Evolutionary conservation across 2,113 vertebrate genomes (phyloP), one percentile per base, ranked within the genome.

Genomic region (Micronycteris hirsuta): DNA sequence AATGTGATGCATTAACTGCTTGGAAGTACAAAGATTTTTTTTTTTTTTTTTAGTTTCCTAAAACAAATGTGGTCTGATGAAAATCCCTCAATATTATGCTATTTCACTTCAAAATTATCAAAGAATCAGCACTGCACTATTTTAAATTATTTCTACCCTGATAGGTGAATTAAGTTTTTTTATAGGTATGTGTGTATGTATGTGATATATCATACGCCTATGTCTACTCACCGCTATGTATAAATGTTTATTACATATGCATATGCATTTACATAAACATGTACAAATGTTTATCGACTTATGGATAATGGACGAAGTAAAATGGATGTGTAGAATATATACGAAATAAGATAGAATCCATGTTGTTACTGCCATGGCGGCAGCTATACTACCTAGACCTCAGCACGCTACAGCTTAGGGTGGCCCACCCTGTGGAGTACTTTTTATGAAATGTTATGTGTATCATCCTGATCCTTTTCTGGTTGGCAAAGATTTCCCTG

Each of bases 51-150:
- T 8, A 20, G 61, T 95, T 94, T 76, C 8, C 45, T 90, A 24
- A 71, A 80, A 86, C 4, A 65, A 91, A 76, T 58, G 20, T 87
- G 12, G 22, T n/a, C 54, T 65, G 28, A 38, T 74, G 20, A 93
- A 83, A 83, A 61, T 58, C 10, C 19, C 28, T 65, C 73, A 95
- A 49, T 33, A 4, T 83, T 92, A 80, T 36, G 16, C 5, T 22
- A n/a, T 83, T 96, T 95, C 43, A 82, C 22, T 85, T 78, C 58
- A 71, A 17, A 90, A 88, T 88, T 89, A 88, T n/a, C 7, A 17
- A 87, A 45, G 5, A 92, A 68, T 80, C 81, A 73, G 63, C 10
- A 84, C 0, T 56, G 26, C n/a, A 33, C 2, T 74, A 36, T 70
- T 94, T 80, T 41, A 87, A 84, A 38, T 74, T 65, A 8, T 68